Conservation (phyloP, 2,888 invertebrate genomes). For the Eumerus sabulonum region DNA sequence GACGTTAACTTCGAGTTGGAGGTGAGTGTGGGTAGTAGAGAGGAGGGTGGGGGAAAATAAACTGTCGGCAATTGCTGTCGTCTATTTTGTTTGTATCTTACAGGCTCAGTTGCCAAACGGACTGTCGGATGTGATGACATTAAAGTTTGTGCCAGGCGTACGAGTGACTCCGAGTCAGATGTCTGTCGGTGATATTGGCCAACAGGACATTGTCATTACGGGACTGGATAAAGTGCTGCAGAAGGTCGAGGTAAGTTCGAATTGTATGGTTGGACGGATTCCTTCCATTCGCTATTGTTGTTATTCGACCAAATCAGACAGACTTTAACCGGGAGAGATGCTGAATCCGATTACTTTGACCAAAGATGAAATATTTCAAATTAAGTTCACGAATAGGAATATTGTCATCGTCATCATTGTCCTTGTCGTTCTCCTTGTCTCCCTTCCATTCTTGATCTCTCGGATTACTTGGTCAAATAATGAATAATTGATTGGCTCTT, state of each 20-base stretch:
- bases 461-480: constrained; percentile 10
- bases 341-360: background rate
- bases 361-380: constrained; percentile 49
- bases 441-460: no score
- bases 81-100: constrained; percentile 40
- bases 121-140: constrained; percentile 73
- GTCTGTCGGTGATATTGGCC: constrained; percentile 72
- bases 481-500: constrained; percentile 49
- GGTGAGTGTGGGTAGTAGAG: constrained; percentile 71
- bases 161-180: constrained; percentile 74
- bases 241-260: constrained; percentile 79
- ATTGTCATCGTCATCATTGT: background rate
- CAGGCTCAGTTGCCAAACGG: constrained; percentile 76
- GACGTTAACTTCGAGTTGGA: constrained; percentile 77
- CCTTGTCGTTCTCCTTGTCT: background rate
- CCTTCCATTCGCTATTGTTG: constrained; percentile 2
- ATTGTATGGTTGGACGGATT: constrained; percentile 38
- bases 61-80: constrained; percentile 14
- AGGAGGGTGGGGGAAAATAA: background rate
- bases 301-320: background rate
- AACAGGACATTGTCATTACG: constrained; percentile 78
- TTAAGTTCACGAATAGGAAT: constrained; percentile 32
- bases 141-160: constrained; percentile 78
- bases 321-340: no score
- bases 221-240: constrained; percentile 82